A percentile compares a stretch with the other conserved stretches of the same genome.
Evolutionary conservation across 35 echinoderm and acorn worm genomes (phyloP).

Genomic region (Strongylocentrotus purpuratus): DNA sequence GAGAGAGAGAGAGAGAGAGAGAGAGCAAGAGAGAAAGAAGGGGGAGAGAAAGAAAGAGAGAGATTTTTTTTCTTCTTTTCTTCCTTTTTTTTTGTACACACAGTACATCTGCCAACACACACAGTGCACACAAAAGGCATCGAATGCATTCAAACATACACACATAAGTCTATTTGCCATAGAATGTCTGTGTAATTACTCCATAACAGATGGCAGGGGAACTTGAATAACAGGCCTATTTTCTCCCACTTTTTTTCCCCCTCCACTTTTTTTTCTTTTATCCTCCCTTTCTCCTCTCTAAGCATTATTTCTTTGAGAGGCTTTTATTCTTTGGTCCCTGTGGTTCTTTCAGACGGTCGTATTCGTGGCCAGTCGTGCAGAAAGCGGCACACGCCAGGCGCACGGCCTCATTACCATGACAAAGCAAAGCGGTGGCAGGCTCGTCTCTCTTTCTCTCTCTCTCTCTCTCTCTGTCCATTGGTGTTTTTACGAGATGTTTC

Average conservation of each 20-base stretch:
- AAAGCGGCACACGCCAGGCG: conserved; percentile 13
- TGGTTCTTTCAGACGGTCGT: neutral
- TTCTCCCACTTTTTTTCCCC: neutral
- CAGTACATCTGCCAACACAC: conserved; percentile 1
- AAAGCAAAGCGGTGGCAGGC: neutral
- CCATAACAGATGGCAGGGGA: neutral
- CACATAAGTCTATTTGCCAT: conserved; percentile 17
- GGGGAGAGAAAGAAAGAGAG: too few species aligned
- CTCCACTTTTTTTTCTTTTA: neutral
- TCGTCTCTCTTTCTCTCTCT: neutral
- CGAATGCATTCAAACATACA: neutral
- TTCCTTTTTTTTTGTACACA: neutral
- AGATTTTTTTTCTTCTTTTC: too few species aligned
- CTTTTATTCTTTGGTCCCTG: neutral
- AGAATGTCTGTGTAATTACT: conserved; percentile 12
- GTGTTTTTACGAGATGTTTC: too few species aligned
- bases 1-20: too few species aligned
- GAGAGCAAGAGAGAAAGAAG: too few species aligned
- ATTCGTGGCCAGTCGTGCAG: neutral
- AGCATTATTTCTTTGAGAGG: conserved; percentile 11
- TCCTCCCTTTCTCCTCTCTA: neutral
- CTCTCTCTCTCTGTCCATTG: too few species aligned
- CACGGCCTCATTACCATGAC: neutral
- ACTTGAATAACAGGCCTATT: neutral
- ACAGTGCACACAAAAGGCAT: neutral